These are phyloP conservation scores for Galemys pyrenaicus DNA, from an alignment of 2,113 vertebrate genomes.

Conservation along the genomic window DNA sequence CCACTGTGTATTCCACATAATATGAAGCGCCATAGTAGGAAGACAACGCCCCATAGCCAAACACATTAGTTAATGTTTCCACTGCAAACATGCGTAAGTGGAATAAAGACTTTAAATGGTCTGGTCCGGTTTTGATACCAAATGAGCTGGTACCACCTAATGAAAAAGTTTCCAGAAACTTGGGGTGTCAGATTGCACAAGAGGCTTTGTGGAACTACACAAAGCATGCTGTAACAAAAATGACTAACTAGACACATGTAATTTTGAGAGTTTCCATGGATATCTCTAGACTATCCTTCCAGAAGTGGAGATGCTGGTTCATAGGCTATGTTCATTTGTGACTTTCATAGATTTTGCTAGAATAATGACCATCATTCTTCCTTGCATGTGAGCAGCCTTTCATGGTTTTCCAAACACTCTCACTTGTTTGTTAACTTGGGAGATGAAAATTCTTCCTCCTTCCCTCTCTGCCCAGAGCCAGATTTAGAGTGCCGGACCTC, in stretches of 20 bases:
- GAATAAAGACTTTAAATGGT: slow-evolving; percentile 21
- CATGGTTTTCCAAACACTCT: background rate
- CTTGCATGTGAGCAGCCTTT: background rate
- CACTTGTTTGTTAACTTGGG: background rate
- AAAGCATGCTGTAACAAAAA: background rate
- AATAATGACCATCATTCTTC: background rate
- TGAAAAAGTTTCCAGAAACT: background rate
- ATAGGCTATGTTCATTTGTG: background rate
- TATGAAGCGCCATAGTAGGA: background rate
- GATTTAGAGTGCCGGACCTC: background rate
- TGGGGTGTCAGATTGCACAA: background rate
- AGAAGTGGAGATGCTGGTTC: background rate
- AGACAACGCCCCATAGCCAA: background rate
- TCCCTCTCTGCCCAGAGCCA: background rate
- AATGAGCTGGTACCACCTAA: background rate
- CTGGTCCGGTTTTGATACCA: background rate
- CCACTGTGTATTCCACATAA: background rate
- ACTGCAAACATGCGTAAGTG: slow-evolving; percentile 20
- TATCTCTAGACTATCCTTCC: background rate
- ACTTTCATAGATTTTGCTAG: background rate
- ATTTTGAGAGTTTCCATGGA: background rate
- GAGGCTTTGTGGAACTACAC: background rate
- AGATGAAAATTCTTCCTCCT: background rate
- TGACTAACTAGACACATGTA: background rate
- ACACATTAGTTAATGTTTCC: background rate